Conservation (phyloP, 2,113 vertebrate genomes). For the Rhinopomastus cyanomelas region DNA sequence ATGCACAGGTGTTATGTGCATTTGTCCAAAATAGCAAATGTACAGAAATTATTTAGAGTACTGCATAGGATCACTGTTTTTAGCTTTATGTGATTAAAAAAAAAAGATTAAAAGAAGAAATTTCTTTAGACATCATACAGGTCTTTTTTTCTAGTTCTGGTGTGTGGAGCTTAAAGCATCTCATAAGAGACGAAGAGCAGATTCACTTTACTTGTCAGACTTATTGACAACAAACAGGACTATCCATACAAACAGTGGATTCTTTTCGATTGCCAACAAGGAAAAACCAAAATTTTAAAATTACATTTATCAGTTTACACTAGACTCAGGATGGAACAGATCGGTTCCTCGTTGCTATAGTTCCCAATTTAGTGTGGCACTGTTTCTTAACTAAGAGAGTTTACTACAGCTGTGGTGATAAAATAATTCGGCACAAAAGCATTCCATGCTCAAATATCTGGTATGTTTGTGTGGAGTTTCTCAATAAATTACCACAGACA, state of each 20-base stretch:
- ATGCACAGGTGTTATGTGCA: too few species aligned
- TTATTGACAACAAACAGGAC: background rate
- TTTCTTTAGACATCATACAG: background rate
- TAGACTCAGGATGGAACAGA: background rate
- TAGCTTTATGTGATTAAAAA: background rate
- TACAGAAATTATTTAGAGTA: background rate
- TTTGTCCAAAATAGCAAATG: background rate
- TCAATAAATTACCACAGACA: background rate
- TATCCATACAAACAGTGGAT: background rate
- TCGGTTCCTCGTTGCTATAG: background rate
- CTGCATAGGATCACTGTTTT: background rate
- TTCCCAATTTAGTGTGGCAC: background rate
- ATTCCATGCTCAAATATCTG: background rate
- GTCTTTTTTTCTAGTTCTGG: background rate
- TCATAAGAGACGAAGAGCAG: background rate
- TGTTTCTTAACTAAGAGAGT: background rate
- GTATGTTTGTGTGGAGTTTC: background rate
- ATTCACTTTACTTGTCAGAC: background rate
- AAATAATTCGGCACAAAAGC: background rate
- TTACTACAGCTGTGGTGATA: background rate
- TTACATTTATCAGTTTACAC: background rate
- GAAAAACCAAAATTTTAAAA: background rate
- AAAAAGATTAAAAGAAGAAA: background rate
- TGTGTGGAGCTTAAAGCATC: background rate
- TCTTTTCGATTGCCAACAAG: background rate